These are phyloP conservation scores for Enteromius treurensis DNA, from an alignment of 2,797 vertebrate species.

Conservation along the genomic window DNA sequence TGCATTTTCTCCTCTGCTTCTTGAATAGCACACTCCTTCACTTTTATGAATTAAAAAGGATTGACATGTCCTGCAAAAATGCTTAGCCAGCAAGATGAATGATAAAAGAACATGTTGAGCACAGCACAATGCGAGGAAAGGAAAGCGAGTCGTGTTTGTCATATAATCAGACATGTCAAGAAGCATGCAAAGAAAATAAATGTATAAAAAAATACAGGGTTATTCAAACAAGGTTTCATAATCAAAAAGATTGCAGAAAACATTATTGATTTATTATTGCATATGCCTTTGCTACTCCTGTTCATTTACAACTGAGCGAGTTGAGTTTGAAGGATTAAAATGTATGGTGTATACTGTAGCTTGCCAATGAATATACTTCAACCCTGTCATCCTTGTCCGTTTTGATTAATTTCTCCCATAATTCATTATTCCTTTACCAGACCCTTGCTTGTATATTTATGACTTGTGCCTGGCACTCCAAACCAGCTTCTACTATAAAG, in stretches of 20 bases:
- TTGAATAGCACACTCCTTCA: background rate
- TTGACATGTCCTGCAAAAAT: background rate
- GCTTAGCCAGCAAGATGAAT: constrained; percentile 31
- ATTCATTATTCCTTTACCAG: constrained; percentile 17
- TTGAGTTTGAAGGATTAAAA: constrained; percentile 37
- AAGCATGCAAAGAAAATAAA: constrained; percentile 16
- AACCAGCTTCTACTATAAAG: constrained; percentile 15
- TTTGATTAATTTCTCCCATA: constrained; percentile 37
- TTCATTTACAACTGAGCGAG: constrained; percentile 17
- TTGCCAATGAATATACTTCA: constrained; percentile 38
- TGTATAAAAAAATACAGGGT: background rate
- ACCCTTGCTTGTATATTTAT: constrained; percentile 21
- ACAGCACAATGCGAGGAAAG: constrained; percentile 9
- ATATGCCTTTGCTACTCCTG: constrained; percentile 13
- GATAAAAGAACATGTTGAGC: constrained; percentile 19
- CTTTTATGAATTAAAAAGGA: constrained; percentile 21
- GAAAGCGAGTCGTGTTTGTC: background rate
- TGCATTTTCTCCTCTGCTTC: background rate
- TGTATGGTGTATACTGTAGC: background rate
- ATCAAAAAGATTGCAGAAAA: background rate
- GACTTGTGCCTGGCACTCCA: constrained; percentile 23
- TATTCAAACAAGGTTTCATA: background rate
- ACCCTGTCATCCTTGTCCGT: constrained; percentile 29
- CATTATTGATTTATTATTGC: constrained; percentile 24
- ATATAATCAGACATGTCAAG: constrained; percentile 28